These are phyloP conservation scores for Drosophila testacea DNA, from an alignment of 2,888 invertebrate genomes.

Conservation along the genomic window DNA sequence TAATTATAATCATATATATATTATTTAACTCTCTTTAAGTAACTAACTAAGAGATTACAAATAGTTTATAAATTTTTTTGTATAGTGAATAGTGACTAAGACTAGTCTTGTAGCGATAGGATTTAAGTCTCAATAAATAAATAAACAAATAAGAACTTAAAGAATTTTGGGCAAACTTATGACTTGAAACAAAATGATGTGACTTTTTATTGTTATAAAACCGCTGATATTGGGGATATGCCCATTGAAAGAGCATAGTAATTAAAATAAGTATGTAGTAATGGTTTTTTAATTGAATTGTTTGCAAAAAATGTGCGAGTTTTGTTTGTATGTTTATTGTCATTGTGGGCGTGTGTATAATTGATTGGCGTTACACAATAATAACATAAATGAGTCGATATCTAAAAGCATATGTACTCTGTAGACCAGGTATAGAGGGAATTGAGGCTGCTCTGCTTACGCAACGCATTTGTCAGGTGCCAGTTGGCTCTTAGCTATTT, in stretches of 20 bases:
- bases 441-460: conserved; percentile 68
- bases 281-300: conserved; percentile 79
- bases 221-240: background rate
- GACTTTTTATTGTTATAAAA: background rate
- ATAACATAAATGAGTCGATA: conserved; percentile 27
- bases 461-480: conserved; percentile 49
- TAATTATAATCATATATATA: no score
- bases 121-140: background rate
- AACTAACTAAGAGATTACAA: no score
- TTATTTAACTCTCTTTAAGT: no score
- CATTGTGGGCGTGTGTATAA: conserved; percentile 67
- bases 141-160: background rate
- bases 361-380: conserved; percentile 78
- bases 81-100: no score
- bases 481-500: conserved; percentile 12
- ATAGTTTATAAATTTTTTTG: no score
- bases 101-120: no score
- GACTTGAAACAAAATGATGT: no score
- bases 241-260: conserved; percentile 29
- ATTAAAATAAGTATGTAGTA: conserved; percentile 54
- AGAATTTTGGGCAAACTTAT: no score
- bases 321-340: conserved; percentile 15
- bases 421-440: conserved; percentile 7
- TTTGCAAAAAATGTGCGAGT: conserved; percentile 63
- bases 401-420: background rate